Evolutionary conservation across 2,888 invertebrate genomes (phyloP).

Genomic region (Nomada goodeniana): DNA sequence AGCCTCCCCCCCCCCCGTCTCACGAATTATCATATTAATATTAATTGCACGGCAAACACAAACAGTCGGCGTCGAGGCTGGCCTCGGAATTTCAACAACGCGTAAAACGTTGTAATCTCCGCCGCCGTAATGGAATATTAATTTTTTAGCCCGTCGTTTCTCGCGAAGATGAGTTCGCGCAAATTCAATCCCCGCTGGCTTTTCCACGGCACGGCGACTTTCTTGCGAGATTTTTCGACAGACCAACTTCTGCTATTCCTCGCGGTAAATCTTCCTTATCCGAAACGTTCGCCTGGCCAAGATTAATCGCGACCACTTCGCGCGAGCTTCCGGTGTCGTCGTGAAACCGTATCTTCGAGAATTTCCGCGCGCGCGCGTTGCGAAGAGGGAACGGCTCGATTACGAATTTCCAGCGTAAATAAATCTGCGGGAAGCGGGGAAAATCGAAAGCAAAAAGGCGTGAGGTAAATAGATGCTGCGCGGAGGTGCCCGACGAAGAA

Average conservation of each 20-base stretch:
- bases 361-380: slow-evolving; percentile 3
- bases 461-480: not conserved
- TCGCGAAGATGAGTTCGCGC: slow-evolving; percentile 42
- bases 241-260: slow-evolving; percentile 40
- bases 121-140: slow-evolving; percentile 46
- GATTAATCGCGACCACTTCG: slow-evolving; percentile 61
- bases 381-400: not conserved
- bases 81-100: not conserved
- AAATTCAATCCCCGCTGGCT: slow-evolving; percentile 47
- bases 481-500: slow-evolving; percentile 29
- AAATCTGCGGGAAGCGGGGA: not conserved
- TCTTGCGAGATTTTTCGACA: slow-evolving; percentile 38
- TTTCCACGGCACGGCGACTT: slow-evolving; percentile 32
- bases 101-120: not conserved
- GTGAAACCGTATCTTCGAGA: slow-evolving; percentile 21
- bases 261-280: slow-evolving; percentile 66
- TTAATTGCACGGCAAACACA: slow-evolving; percentile 26
- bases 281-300: slow-evolving; percentile 19
- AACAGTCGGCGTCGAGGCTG: not conserved
- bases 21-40: slow-evolving; percentile 22
- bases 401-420: slow-evolving; percentile 11
- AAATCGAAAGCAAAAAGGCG: slow-evolving; percentile 8
- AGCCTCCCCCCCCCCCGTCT: not conserved
- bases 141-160: slow-evolving; percentile 44
- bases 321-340: slow-evolving; percentile 27